Evolutionary conservation across 1,140 invertebrate species (phyloP).

Genomic region (Bilobella aurantiaca): DNA sequence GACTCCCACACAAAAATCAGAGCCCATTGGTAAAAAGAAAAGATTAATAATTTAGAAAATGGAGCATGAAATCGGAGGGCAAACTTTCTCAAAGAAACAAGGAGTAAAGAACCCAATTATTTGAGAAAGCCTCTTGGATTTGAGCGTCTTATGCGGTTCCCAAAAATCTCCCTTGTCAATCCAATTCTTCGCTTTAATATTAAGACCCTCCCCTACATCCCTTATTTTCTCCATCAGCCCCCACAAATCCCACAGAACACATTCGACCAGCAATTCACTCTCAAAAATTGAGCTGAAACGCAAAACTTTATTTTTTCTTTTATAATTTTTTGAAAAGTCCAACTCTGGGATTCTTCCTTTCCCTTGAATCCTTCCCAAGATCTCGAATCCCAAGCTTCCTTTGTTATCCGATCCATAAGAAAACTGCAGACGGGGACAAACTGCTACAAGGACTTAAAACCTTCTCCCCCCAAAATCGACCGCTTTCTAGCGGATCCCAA

Average conservation of each 20-base stretch:
- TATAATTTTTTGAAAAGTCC: not conserved
- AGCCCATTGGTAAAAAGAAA: too few species aligned
- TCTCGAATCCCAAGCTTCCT: not conserved
- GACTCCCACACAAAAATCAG: too few species aligned
- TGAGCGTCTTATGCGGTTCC: not conserved
- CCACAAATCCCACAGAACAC: not conserved
- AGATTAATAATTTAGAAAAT: too few species aligned
- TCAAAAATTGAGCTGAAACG: not conserved
- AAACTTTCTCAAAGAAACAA: too few species aligned
- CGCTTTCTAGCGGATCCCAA: not conserved
- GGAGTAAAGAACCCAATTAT: too few species aligned
- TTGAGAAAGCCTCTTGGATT: not conserved
- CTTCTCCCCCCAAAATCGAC: not conserved
- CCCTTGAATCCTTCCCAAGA: too few species aligned
- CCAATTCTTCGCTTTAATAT: not conserved
- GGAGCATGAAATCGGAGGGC: not conserved
- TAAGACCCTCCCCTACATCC: too few species aligned
- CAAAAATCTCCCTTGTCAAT: not conserved
- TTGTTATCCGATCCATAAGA: not conserved
- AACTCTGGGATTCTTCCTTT: not conserved
- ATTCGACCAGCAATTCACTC: too few species aligned
- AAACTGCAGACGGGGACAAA: too few species aligned
- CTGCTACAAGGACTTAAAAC: not conserved
- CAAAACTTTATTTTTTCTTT: not conserved
- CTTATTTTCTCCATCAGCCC: not conserved